Evolutionary conservation across 2,797 vertebrate genomes (phyloP).

Genomic region (Lagothrix lagotricha): DNA sequence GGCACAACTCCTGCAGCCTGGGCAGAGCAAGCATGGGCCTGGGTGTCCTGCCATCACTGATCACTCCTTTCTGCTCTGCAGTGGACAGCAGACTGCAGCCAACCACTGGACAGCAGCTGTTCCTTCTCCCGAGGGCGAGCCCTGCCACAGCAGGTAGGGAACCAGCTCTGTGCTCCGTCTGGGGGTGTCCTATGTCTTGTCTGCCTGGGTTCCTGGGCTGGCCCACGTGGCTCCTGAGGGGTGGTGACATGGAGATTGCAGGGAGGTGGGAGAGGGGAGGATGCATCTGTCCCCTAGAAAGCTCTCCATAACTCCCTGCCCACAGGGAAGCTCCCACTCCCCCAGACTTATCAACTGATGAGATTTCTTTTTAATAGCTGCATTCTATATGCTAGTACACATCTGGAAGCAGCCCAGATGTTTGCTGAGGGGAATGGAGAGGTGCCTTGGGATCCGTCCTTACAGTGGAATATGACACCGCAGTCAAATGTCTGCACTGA

Average conservation of each 20-base stretch:
- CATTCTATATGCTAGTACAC: neutral
- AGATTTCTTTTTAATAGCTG: neutral
- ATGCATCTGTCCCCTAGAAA: neutral
- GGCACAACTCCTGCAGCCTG: fast-evolving
- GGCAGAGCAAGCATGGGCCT: neutral
- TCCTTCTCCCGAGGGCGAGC: slow-evolving; percentile 91
- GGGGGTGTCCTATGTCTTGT: neutral
- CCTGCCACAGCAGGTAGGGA: slow-evolving; percentile 85
- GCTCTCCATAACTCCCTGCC: neutral
- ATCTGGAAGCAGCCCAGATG: neutral
- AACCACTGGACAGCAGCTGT: slow-evolving; percentile 92
- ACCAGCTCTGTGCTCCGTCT: neutral
- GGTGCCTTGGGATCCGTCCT: neutral
- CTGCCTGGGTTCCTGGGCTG: neutral
- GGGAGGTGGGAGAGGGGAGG: neutral
- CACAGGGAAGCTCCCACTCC: neutral
- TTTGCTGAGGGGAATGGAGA: neutral
- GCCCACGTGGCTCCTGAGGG: neutral
- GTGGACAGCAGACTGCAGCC: slow-evolving; percentile 94
- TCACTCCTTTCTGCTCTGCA: slow-evolving; percentile 79
- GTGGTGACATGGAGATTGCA: too few relatives aligned
- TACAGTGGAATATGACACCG: neutral
- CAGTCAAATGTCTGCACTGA: neutral
- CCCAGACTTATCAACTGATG: neutral
- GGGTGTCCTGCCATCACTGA: slow-evolving; percentile 50